Percentiles rank a stretch among this genome's conserved stretches.
Evolutionary conservation across 2,797 vertebrate genomes (phyloP).

Genomic region (Pseudochromis fuscus): DNA sequence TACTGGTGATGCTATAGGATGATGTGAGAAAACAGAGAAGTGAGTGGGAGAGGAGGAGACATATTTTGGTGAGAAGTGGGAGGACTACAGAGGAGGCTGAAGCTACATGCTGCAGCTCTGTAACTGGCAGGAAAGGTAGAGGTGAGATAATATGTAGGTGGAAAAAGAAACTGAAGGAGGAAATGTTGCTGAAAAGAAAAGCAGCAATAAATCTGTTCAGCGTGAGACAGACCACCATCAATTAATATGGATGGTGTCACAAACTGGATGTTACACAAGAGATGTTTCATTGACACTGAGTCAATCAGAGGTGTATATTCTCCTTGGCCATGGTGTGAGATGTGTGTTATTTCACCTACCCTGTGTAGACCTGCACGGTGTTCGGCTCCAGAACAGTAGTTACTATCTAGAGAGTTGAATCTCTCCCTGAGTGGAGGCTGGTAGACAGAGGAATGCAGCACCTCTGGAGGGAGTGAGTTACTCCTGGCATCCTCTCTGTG

Average conservation of each 20-base stretch:
- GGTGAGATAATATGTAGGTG: conserved; percentile 74
- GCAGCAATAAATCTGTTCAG: conserved; percentile 16
- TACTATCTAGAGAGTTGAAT: conserved; percentile 95
- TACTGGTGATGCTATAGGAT: conserved; percentile 14
- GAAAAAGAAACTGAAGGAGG: conserved; percentile 52
- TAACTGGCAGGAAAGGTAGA: conserved; percentile 69
- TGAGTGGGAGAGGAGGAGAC: conserved; percentile 70
- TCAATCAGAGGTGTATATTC: background rate
- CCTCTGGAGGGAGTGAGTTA: conserved; percentile 96
- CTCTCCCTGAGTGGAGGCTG: conserved; percentile 95
- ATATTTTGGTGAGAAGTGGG: conserved; percentile 77
- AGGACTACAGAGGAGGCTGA: conserved; percentile 74
- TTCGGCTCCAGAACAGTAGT: conserved; percentile 91
- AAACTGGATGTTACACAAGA: background rate
- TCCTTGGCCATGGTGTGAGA: background rate
- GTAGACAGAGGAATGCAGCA: conserved; percentile 94
- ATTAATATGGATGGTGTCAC: conserved; percentile 9
- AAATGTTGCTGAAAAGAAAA: conserved; percentile 40
- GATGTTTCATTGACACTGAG: too few relatives aligned
- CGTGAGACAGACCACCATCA: conserved; percentile 3
- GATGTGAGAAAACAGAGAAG: conserved; percentile 45
- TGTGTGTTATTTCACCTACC: conserved; percentile 75
- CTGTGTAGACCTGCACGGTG: conserved; percentile 91
- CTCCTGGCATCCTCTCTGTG: conserved; percentile 95
- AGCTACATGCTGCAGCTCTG: conserved; percentile 61